A percentile compares a stretch with the other conserved stretches of the same genome.
These are phyloP conservation scores for human (Homo sapiens) DNA, from an alignment of 2,113 vertebrate species.

Conservation along the genomic window GRCh38 chr15:37437001-37437500, in stretches of 20 bases:
- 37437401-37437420: neutral
- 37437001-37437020: fast-evolving
- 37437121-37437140: neutral
- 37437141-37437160: neutral
- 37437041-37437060: neutral
- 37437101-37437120: neutral
- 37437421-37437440: neutral
- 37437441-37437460: neutral
- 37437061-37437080: neutral
- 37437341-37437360: neutral
- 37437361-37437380: neutral
- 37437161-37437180: neutral
- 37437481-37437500: neutral
- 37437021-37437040: neutral
- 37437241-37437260: neutral
- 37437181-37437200: neutral
- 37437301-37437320: neutral
- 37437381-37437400: neutral
- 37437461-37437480: neutral
- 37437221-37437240: neutral
- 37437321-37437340: neutral
- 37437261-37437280: neutral
- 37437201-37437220: neutral
- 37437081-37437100: neutral
- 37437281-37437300: neutral